Evolutionary conservation across 1,140 invertebrate species (phyloP).

Genomic region (Harlomillsia oculata): DNA sequence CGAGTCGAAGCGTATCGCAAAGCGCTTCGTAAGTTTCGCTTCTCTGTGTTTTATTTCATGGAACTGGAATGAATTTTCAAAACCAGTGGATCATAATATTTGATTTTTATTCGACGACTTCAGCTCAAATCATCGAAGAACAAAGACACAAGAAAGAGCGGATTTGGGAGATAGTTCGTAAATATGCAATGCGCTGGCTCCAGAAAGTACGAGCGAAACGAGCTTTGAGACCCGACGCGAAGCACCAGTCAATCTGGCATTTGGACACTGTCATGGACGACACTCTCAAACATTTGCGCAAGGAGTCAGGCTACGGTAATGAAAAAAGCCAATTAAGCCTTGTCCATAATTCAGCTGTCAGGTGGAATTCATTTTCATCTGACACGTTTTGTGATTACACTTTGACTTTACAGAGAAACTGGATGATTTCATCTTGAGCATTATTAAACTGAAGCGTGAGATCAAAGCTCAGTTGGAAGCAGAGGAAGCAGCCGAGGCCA

Average conservation of each 20-base stretch:
- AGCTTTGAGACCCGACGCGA: constrained; percentile 10
- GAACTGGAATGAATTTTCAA: too few species aligned
- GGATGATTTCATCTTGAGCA: constrained; percentile 24
- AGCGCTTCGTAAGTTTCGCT: too few species aligned
- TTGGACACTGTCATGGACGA: neutral
- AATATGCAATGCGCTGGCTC: constrained; percentile 14
- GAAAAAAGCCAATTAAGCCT: too few species aligned
- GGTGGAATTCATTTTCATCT: neutral
- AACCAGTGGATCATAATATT: too few species aligned
- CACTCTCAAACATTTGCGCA: too few species aligned
- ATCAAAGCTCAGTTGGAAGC: constrained; percentile 9
- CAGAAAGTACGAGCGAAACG: constrained; percentile 10
- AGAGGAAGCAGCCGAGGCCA: constrained; percentile 17
- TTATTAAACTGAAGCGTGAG: constrained; percentile 17
- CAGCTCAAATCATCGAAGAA: neutral
- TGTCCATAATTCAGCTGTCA: neutral
- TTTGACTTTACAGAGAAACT: constrained; percentile 15
- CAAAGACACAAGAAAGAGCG: neutral
- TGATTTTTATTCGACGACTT: too few species aligned
- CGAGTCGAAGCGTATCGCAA: too few species aligned
- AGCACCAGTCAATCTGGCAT: constrained; percentile 22
- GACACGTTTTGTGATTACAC: too few species aligned
- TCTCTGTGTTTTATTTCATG: too few species aligned
- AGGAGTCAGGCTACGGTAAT: constrained; percentile 25
- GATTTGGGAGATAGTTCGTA: neutral